Evolutionary conservation across 2,113 vertebrate genomes (phyloP).

Genomic region (Carlito syrichta): DNA sequence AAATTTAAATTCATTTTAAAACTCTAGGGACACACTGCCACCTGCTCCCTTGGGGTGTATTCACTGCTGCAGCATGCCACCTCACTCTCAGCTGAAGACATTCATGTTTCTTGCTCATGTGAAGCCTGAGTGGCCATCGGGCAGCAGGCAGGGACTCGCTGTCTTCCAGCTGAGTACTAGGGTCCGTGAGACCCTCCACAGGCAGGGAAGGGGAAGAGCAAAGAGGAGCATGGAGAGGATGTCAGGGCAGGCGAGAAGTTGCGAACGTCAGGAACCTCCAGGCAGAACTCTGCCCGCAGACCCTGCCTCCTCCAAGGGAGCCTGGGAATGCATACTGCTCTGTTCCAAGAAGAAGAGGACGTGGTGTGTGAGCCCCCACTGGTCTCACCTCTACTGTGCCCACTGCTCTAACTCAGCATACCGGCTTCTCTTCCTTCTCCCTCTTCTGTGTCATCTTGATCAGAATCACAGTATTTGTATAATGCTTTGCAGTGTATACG

Average conservation of each 20-base stretch:
- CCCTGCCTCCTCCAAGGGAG: background rate
- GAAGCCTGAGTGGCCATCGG: background rate
- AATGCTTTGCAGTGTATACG: background rate
- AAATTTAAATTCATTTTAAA: too few species aligned
- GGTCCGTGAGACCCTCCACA: too few species aligned
- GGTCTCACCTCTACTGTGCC: background rate
- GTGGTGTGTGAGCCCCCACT: background rate
- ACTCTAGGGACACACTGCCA: too few species aligned
- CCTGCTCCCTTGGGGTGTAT: background rate
- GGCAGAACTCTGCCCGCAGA: background rate
- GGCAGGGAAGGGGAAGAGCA: background rate
- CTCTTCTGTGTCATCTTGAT: background rate
- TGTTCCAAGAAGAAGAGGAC: background rate
- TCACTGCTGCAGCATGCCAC: background rate
- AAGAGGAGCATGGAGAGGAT: fast-evolving
- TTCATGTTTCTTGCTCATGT: background rate
- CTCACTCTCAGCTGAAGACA: too few species aligned
- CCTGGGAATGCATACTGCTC: background rate
- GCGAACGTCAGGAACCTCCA: background rate
- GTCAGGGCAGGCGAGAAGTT: background rate
- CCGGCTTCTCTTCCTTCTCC: background rate
- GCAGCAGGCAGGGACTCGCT: fast-evolving
- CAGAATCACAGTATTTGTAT: background rate
- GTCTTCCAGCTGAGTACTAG: background rate
- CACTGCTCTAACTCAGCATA: background rate